Base-by-base conservation (phyloP, 23 tunicate species). In the Styela clava region DNA sequence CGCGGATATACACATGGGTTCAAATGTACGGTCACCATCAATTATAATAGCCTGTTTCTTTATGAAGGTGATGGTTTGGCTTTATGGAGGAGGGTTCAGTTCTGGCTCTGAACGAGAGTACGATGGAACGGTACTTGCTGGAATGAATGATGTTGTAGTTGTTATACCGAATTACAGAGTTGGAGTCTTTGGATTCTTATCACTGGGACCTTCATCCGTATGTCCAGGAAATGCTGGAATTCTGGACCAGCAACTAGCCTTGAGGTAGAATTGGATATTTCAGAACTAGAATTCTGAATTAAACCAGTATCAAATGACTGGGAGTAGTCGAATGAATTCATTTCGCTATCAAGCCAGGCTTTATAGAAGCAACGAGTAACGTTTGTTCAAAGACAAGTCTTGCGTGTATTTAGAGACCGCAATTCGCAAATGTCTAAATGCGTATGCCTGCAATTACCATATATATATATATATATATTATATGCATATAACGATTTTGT, bases 51-150 rank as follows among this genome's bases (percentile, higher is more conserved):
- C n/a, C n/a, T n/a, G n/a, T n/a, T n/a, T n/a, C n/a, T n/a, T n/a
- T n/a, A n/a, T n/a, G n/a, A n/a, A 51, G 82, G 82, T 78, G 20
- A 78, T 78, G 82, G 82, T 78, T 19, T 78, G 82, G 82, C 35
- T 78, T 61, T 78, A 78, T 31, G 82, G 82, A 26, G 82, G 82
- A n/a, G 69, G 69, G 0, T 78, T 78, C 61, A 23, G 35, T 9
- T 62, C 61, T 77, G 82, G 82, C 12, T 28, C 71, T 12, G 31
- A 28, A 25, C 31, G 31, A 12, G 27, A 16, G 12, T 78, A 44
- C 27, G 69, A 78, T 24, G 82, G 82, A 51, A 78, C 69, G 9
- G 33, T 31, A 52, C 24, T 78, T 9, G 82, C 82, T n/a, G 71
- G 69, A 25, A 52, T 78, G 82, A 52, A 78, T 61, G 82, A 78